Evolutionary conservation across 2,888 invertebrate species (phyloP).

Genomic region (Villa cingulata): DNA sequence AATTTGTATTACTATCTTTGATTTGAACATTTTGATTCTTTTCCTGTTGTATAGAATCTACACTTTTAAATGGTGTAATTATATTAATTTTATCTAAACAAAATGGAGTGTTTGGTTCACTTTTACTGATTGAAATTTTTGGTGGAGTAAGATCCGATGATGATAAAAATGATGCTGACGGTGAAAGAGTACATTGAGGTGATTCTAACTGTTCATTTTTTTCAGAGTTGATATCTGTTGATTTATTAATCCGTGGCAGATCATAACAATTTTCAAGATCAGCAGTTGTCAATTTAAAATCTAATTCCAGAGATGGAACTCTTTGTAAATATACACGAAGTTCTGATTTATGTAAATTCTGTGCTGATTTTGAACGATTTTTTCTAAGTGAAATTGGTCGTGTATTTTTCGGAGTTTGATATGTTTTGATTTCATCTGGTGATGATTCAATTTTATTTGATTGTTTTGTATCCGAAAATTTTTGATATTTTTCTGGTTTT

Average conservation of each 20-base stretch:
- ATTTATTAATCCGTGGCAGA: constrained; percentile 15
- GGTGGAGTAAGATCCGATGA: not conserved
- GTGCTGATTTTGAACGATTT: constrained; percentile 29
- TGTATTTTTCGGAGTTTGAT: not conserved
- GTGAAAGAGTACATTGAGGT: not conserved
- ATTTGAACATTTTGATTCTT: constrained; percentile 2
- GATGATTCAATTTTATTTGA: constrained; percentile 5
- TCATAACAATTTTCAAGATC: constrained; percentile 19
- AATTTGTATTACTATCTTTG: constrained; percentile 17
- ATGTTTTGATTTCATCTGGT: not conserved
- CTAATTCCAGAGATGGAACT: constrained; percentile 27
- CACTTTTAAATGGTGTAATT: constrained; percentile 26
- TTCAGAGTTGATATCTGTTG: not conserved
- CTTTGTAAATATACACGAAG: constrained; percentile 28
- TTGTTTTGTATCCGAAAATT: not conserved
- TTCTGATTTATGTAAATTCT: constrained; percentile 30
- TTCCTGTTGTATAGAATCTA: constrained; percentile 22
- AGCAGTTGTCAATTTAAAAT: constrained; percentile 20
- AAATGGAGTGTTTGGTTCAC: constrained; percentile 24
- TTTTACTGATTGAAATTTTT: constrained; percentile 18
- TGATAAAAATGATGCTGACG: not conserved
- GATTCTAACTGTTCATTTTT: not conserved
- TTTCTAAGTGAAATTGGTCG: constrained; percentile 16
- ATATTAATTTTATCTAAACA: constrained; percentile 18
- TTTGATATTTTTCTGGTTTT: not conserved